Percentiles rank a stretch among this genome's conserved stretches.
Evolutionary conservation across 2,888 invertebrate species (phyloP).

Genomic region (Nipponacmea schrenckii): DNA sequence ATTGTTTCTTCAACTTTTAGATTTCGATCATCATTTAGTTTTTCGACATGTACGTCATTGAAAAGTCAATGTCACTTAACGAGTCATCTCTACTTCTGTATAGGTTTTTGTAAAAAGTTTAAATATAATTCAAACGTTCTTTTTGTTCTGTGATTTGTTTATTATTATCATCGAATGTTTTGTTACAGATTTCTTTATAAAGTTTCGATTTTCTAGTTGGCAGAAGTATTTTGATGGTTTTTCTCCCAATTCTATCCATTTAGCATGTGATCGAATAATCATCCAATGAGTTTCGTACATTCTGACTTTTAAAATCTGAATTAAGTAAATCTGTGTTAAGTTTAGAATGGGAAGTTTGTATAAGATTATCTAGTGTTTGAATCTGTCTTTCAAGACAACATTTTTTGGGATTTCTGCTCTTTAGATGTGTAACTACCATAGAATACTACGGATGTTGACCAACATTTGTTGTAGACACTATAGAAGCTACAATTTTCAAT

Average conservation of each 20-base stretch:
- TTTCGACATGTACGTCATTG: not conserved
- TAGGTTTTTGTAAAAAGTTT: not conserved
- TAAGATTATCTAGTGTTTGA: no score
- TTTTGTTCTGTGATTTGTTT: not conserved
- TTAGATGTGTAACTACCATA: no score
- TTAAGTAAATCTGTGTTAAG: no score
- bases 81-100: not conserved
- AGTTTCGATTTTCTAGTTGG: not conserved
- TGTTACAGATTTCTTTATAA: not conserved
- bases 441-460: no score
- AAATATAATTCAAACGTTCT: not conserved
- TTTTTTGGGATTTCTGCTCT: no score
- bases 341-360: no score
- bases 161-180: not conserved
- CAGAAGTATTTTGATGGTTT: not conserved
- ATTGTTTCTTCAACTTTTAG: not conserved
- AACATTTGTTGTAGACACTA: no score
- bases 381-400: no score
- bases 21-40: not conserved
- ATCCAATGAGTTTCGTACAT: not conserved
- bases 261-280: not conserved
- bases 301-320: no score
- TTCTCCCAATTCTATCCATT: constrained; percentile 8
- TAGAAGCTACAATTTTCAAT: no score
- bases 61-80: not conserved